Evolutionary conservation across 2,888 invertebrate genomes (phyloP).

Genomic region (Cantharis rustica): DNA sequence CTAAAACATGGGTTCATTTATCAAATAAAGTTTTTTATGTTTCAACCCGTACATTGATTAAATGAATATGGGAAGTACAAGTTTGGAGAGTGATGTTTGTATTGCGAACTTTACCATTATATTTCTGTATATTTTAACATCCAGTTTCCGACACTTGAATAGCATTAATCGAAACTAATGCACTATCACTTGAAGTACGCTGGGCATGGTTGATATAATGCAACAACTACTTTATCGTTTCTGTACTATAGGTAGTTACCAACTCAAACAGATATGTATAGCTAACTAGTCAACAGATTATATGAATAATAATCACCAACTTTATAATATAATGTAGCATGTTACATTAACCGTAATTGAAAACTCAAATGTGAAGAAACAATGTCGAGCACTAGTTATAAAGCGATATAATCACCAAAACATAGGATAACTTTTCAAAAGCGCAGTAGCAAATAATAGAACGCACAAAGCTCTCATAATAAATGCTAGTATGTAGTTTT

Average conservation of each 20-base stretch:
- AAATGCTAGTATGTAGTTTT: no score
- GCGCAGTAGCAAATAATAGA: no score
- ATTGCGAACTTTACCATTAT: conserved; percentile 12
- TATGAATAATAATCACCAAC: neutral
- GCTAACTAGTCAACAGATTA: neutral
- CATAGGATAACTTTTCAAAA: neutral
- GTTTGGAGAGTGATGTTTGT: neutral
- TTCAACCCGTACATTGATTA: neutral
- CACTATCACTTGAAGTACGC: neutral
- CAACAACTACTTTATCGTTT: neutral
- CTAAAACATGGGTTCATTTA: neutral
- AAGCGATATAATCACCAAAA: neutral
- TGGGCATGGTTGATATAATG: neutral
- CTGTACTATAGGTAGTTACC: neutral
- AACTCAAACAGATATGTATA: neutral
- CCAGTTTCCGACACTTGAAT: neutral
- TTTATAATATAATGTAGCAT: neutral
- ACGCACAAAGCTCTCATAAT: no score
- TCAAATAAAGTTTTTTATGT: neutral
- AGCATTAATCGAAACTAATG: conserved; percentile 13
- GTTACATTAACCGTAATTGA: neutral
- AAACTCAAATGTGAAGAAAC: neutral
- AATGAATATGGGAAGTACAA: conserved; percentile 10
- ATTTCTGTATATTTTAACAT: conserved; percentile 6
- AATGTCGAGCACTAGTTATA: neutral